These are phyloP conservation scores for Drosophila seguyi DNA, from an alignment of 1,140 invertebrate genomes.

Conservation along the genomic window DNA sequence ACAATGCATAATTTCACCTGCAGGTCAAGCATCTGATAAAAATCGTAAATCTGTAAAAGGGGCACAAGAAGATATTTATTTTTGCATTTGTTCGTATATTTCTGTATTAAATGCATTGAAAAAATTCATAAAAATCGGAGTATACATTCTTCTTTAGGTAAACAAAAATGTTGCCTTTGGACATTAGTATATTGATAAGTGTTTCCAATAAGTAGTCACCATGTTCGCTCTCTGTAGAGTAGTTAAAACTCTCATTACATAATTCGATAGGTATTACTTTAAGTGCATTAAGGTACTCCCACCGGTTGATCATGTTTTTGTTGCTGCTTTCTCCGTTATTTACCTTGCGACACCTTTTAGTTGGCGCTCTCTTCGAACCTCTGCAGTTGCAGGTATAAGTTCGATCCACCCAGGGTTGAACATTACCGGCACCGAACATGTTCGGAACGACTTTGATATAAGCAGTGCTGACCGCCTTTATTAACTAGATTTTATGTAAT, in stretches of 20 bases:
- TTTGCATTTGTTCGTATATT: too few species aligned
- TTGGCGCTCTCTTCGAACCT: slow-evolving; percentile 4
- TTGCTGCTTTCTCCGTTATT: slow-evolving; percentile 27
- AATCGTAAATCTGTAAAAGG: neutral
- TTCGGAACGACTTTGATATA: too few species aligned
- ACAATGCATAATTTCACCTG: slow-evolving; percentile 22
- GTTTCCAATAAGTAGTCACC: neutral
- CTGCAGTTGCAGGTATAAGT: neutral
- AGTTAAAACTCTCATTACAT: slow-evolving; percentile 7
- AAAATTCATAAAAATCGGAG: too few species aligned
- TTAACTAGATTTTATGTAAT: too few species aligned
- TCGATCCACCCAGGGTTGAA: too few species aligned
- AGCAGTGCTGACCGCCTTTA: too few species aligned
- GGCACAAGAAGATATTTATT: too few species aligned
- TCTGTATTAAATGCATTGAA: too few species aligned
- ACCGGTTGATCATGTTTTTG: slow-evolving; percentile 47
- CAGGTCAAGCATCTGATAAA: neutral
- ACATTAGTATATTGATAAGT: neutral
- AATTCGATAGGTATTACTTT: slow-evolving; percentile 11
- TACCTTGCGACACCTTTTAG: slow-evolving; percentile 17
- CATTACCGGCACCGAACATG: too few species aligned
- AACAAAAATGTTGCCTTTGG: too few species aligned
- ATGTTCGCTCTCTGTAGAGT: neutral
- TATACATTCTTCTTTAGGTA: too few species aligned
- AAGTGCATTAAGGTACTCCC: slow-evolving; percentile 10